Percentiles rank a stretch among this genome's conserved stretches.
Conservation (phyloP, 2,888 invertebrate species). For the Euproctis similis region DNA sequence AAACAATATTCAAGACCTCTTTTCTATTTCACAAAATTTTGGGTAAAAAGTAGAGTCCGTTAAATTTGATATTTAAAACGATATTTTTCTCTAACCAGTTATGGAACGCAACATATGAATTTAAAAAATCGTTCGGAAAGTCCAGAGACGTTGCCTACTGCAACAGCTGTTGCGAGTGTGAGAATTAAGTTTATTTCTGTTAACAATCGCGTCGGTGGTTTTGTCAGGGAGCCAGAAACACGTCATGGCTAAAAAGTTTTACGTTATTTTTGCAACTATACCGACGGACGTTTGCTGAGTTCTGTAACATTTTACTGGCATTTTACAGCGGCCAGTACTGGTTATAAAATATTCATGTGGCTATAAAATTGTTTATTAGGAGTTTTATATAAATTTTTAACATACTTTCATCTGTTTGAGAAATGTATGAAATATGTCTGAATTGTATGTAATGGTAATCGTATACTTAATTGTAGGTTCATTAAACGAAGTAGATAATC, state of each 20-base stretch:
- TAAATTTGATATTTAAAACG: too few species aligned
- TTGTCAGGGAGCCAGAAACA: conserved; percentile 57
- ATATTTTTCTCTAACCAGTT: conserved; percentile 13
- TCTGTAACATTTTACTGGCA: conserved; percentile 28
- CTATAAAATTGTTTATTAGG: conserved; percentile 1
- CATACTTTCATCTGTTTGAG: too few species aligned
- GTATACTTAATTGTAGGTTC: too few species aligned
- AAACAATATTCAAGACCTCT: too few species aligned
- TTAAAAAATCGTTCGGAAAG: conserved; percentile 16
- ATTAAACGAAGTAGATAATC: too few species aligned
- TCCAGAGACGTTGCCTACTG: conserved; percentile 19
- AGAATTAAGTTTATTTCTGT: conserved; percentile 51
- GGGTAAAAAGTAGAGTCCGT: too few species aligned
- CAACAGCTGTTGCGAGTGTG: conserved; percentile 38
- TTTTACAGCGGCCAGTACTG: conserved; percentile 30
- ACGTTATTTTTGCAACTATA: conserved; percentile 46
- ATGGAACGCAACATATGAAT: conserved; percentile 22
- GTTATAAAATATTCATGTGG: conserved; percentile 12
- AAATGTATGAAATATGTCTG: too few species aligned
- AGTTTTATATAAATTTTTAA: too few species aligned
- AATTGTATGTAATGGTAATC: too few species aligned
- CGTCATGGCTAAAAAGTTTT: conserved; percentile 31
- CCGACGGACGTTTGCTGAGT: conserved; percentile 17
- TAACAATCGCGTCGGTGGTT: conserved; percentile 43
- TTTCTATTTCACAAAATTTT: too few species aligned